Percentiles rank a stretch among this genome's conserved stretches.
phyloP scores from a whole-genome alignment of 2,113 vertebrate species.

The Mohoua ochrocephala region DNA sequence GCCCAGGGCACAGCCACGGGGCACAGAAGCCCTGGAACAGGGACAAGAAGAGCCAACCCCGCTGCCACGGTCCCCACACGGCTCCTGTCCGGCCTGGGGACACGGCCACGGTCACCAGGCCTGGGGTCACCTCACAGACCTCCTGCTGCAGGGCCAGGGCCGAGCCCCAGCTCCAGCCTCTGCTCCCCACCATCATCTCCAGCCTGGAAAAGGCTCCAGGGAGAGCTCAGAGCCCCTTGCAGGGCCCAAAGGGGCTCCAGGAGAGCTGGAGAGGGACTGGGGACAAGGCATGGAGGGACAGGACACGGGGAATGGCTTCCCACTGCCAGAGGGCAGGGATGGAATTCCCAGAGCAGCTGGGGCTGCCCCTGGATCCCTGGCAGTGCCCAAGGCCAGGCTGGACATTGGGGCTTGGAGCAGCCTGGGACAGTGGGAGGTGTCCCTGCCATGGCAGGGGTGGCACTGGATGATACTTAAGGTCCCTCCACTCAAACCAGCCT shows the following conservation, averaged over 20 bases:
- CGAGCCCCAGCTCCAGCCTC: not conserved
- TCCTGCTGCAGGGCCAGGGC: not conserved
- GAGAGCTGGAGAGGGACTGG: not conserved
- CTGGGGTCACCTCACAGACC: not conserved
- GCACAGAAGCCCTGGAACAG: not conserved
- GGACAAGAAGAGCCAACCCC: not conserved
- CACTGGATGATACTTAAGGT: rapidly evolving
- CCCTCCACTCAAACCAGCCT: not conserved
- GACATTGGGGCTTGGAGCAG: not conserved
- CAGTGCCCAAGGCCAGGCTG: rapidly evolving
- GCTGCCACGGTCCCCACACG: rapidly evolving
- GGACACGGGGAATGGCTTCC: not conserved
- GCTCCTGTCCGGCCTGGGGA: not conserved
- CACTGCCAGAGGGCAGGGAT: not conserved
- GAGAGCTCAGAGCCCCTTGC: not conserved
- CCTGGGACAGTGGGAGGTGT: not conserved
- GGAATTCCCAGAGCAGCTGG: not conserved
- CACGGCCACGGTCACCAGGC: not conserved
- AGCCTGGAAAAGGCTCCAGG: not conserved
- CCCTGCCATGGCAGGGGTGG: not conserved
- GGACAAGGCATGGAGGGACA: not conserved
- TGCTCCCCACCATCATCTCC: not conserved
- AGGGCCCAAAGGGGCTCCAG: not conserved
- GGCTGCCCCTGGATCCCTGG: not conserved
- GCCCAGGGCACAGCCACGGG: not conserved